A percentile compares a stretch with the other conserved stretches of the same genome.
Evolutionary conservation across 1,140 invertebrate species (phyloP).

Genomic region (Anoplolepis gracilipes): DNA sequence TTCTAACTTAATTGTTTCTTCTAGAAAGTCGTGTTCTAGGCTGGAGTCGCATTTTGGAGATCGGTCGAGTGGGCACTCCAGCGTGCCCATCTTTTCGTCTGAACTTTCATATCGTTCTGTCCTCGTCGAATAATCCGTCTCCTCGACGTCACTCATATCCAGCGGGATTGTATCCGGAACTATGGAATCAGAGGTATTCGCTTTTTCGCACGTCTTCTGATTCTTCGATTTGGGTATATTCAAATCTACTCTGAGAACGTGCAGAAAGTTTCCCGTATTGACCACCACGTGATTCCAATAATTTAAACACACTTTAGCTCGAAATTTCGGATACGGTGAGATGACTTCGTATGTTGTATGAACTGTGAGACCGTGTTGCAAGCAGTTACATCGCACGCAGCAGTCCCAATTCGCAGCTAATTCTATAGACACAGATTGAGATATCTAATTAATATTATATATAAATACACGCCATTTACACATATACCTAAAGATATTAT

Average conservation of each 20-base stretch:
- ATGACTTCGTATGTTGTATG: constrained; percentile 90
- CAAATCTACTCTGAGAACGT: constrained; percentile 87
- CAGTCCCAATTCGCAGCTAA: constrained; percentile 88
- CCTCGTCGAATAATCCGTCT: constrained; percentile 76
- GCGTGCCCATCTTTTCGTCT: constrained; percentile 77
- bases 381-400: constrained; percentile 87
- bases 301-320: constrained; percentile 88
- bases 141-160: constrained; percentile 82
- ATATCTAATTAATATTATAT: constrained; percentile 22
- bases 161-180: constrained; percentile 77
- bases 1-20: constrained; percentile 76
- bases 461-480: not conserved
- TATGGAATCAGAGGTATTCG: constrained; percentile 74
- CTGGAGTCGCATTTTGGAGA: constrained; percentile 79
- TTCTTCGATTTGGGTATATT: constrained; percentile 80
- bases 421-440: constrained; percentile 79
- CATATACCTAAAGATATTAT: not conserved
- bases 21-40: constrained; percentile 77
- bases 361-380: constrained; percentile 89
- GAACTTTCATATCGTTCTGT: constrained; percentile 77
- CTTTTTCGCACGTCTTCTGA: constrained; percentile 77
- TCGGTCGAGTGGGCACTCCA: constrained; percentile 68
- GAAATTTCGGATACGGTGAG: constrained; percentile 89
- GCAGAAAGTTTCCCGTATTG: constrained; percentile 91
- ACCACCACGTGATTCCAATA: constrained; percentile 89